Evolutionary conservation across 1,140 invertebrate species (phyloP).

Genomic region (Hyphantria cunea): DNA sequence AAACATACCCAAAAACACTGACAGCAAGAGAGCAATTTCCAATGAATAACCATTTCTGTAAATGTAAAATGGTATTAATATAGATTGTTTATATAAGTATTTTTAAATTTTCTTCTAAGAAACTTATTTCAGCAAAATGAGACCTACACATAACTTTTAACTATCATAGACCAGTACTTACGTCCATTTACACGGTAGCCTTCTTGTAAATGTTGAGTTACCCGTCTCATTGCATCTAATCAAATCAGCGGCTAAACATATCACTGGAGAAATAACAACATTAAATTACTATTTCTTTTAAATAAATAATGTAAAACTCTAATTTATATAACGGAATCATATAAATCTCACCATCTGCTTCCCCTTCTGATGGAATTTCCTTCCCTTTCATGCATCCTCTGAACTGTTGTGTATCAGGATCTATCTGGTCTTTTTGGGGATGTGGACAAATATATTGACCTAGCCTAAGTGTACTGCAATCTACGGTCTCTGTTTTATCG

Average conservation of each 20-base stretch:
- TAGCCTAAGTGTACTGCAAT: conserved; percentile 88
- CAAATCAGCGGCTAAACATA: conserved; percentile 91
- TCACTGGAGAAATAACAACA: conserved; percentile 83
- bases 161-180: conserved; percentile 82
- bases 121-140: too few relatives aligned
- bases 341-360: conserved; percentile 86
- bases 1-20: conserved; percentile 98
- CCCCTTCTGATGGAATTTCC: conserved; percentile 84
- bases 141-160: too few relatives aligned
- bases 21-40: conserved; percentile 95
- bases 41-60: conserved; percentile 96
- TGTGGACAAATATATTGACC: conserved; percentile 94
- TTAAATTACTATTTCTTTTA: not conserved
- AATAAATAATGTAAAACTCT: not conserved
- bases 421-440: conserved; percentile 90
- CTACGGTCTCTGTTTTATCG: conserved; percentile 61
- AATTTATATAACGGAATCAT: not conserved
- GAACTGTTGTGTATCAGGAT: conserved; percentile 94
- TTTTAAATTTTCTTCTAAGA: too few relatives aligned
- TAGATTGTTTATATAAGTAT: too few relatives aligned
- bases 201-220: conserved; percentile 90
- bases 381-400: conserved; percentile 86
- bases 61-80: conserved; percentile 38
- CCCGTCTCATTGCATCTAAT: conserved; percentile 91
- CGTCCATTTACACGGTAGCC: conserved; percentile 96